A percentile compares a stretch with the other conserved stretches of the same genome.
Conservation (phyloP, 2,113 vertebrate species). For the Cebidichthys violaceus region DNA sequence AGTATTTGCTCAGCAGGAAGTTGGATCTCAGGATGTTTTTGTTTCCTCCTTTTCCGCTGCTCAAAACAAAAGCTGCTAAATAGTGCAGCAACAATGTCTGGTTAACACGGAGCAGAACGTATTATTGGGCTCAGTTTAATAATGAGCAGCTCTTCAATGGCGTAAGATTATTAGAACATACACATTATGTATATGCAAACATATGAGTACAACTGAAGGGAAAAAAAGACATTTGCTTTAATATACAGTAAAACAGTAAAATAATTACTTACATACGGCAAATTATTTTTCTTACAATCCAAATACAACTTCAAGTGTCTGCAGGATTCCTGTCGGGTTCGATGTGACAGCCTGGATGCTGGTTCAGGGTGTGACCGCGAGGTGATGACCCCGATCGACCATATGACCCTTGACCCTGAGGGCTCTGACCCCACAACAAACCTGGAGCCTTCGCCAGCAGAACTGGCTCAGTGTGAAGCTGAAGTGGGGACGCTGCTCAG, state of each 20-base stretch:
- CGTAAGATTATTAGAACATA: not conserved
- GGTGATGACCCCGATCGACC: slow-evolving; percentile 23
- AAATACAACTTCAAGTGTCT: slow-evolving; percentile 7
- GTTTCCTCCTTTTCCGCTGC: slow-evolving; percentile 82
- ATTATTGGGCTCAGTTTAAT: not conserved
- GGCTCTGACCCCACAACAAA: slow-evolving; percentile 49
- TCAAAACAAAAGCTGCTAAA: slow-evolving; percentile 80
- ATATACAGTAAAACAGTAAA: not conserved
- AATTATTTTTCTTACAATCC: not conserved
- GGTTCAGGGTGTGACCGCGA: slow-evolving; percentile 57
- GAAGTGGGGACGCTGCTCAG: slow-evolving; percentile 72
- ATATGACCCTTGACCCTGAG: slow-evolving; percentile 48
- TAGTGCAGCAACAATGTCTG: slow-evolving; percentile 50
- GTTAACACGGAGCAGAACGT: slow-evolving; percentile 8
- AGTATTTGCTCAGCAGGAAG: slow-evolving; percentile 81
- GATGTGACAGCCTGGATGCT: slow-evolving; percentile 71
- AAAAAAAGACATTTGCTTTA: not conserved
- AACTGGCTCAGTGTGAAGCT: slow-evolving; percentile 79
- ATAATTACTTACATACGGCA: not conserved
- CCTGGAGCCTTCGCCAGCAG: slow-evolving; percentile 74
- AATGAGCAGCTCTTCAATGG: not conserved
- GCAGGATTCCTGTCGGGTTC: slow-evolving; percentile 61
- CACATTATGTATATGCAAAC: not conserved
- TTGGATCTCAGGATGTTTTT: slow-evolving; percentile 83
- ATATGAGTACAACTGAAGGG: not conserved